Percentiles rank a stretch among this genome's conserved stretches.
These are phyloP conservation scores for Drosophila fuyamai DNA, from an alignment of 1,140 invertebrate genomes.

Conservation along the genomic window DNA sequence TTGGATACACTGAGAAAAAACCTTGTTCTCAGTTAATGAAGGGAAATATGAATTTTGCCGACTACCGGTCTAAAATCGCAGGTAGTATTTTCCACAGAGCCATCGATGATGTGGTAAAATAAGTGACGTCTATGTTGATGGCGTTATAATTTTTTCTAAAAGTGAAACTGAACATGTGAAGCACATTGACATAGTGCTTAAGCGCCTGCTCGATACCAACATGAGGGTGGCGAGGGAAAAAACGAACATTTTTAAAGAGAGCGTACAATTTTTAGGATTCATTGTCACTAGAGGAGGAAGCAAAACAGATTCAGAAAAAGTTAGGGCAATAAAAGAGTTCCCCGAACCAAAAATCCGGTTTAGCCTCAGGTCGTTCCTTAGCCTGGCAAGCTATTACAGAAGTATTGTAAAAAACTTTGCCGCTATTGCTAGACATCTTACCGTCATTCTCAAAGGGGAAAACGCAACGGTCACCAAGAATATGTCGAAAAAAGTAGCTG, in stretches of 20 bases:
- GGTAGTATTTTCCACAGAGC: slow-evolving; percentile 21
- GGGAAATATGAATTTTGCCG: slow-evolving; percentile 24
- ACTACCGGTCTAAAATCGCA: slow-evolving; percentile 13
- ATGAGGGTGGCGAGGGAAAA: too few species aligned
- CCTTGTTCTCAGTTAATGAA: slow-evolving; percentile 17
- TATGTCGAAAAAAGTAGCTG: slow-evolving; percentile 15
- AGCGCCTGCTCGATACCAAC: slow-evolving; percentile 11
- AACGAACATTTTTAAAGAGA: slow-evolving; percentile 4
- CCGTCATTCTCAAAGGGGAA: slow-evolving; percentile 15
- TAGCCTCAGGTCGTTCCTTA: slow-evolving; percentile 12
- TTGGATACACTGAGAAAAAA: too few species aligned
- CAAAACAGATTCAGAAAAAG: slow-evolving; percentile 17
- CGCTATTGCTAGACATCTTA: slow-evolving; percentile 9
- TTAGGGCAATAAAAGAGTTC: slow-evolving; percentile 18
- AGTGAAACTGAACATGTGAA: slow-evolving; percentile 10
- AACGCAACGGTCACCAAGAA: slow-evolving; percentile 10
- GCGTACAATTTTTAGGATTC: slow-evolving; percentile 15
- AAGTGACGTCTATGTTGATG: slow-evolving; percentile 14
- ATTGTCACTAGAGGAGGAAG: slow-evolving; percentile 6
- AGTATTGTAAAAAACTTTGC: slow-evolving; percentile 17
- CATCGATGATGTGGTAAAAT: slow-evolving; percentile 17
- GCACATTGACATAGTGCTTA: slow-evolving; percentile 10
- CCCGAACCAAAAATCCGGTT: not conserved
- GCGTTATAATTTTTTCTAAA: slow-evolving; percentile 24
- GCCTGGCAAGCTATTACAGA: slow-evolving; percentile 18